These are phyloP conservation scores for Gadopsis marmoratus DNA, from an alignment of 2,797 vertebrate species.

Conservation along the genomic window DNA sequence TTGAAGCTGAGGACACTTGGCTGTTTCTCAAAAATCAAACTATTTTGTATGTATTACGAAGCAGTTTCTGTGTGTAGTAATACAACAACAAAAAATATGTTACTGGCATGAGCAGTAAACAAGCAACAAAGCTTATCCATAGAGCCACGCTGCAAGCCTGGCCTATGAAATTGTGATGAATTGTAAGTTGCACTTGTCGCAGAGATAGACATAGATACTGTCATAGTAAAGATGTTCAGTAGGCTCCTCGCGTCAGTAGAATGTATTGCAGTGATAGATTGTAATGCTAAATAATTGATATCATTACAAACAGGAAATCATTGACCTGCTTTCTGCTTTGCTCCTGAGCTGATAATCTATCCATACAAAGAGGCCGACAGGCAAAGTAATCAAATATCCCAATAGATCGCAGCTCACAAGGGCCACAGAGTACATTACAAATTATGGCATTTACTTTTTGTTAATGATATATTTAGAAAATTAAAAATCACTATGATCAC, in stretches of 20 bases:
- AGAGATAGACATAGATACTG: neutral
- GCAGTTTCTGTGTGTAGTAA: no score
- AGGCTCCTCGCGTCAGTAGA: neutral
- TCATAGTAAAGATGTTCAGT: neutral
- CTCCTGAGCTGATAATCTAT: slow-evolving; percentile 15
- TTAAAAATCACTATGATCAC: slow-evolving; percentile 24
- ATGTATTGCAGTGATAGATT: neutral
- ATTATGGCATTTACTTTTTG: slow-evolving; percentile 34
- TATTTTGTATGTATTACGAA: no score
- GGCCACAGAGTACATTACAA: neutral
- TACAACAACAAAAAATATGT: no score
- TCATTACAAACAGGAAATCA: neutral
- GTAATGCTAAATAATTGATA: neutral
- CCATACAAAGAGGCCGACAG: neutral
- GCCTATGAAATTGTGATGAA: neutral
- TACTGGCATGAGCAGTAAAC: no score
- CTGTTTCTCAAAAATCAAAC: neutral
- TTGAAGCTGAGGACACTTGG: neutral
- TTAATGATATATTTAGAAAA: slow-evolving; percentile 36
- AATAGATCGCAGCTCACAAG: slow-evolving; percentile 6
- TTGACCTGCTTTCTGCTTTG: neutral
- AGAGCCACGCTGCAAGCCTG: neutral
- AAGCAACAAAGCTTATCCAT: neutral
- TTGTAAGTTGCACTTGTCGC: neutral
- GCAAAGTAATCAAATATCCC: slow-evolving; percentile 10